Conservation (phyloP, 2,113 vertebrate species). For the Chrysemys picta region DNA sequence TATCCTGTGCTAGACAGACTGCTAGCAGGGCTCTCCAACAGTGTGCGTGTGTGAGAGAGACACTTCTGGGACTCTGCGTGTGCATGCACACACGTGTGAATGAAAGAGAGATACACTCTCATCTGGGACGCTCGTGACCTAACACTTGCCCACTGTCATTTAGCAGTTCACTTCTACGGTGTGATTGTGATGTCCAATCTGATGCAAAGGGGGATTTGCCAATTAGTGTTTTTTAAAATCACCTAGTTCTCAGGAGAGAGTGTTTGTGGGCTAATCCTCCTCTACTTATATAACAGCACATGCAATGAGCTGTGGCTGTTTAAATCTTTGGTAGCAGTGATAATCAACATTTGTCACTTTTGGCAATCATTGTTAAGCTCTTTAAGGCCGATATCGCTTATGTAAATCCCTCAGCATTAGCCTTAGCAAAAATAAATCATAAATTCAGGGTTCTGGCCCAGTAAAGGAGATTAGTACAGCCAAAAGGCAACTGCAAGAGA, state of each 20-base stretch:
- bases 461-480: background rate
- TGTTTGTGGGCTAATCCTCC: background rate
- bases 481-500: background rate
- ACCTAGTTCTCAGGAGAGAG: background rate
- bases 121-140: background rate
- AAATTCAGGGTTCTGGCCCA: background rate
- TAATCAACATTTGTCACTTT: background rate
- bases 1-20: background rate
- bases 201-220: background rate
- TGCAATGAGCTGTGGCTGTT: background rate
- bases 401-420: background rate
- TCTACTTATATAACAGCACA: background rate
- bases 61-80: too few species aligned
- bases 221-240: rapidly evolving
- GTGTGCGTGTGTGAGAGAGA: too few species aligned
- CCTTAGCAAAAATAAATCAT: background rate
- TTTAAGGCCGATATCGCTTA: background rate
- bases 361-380: background rate
- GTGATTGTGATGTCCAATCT: rapidly evolving
- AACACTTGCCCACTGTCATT: rapidly evolving
- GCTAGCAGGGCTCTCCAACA: background rate
- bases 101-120: rapidly evolving
- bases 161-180: background rate
- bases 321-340: background rate
- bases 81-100: rapidly evolving